Conservation (phyloP, 2,113 vertebrate species). For the Channa maculata region DNA sequence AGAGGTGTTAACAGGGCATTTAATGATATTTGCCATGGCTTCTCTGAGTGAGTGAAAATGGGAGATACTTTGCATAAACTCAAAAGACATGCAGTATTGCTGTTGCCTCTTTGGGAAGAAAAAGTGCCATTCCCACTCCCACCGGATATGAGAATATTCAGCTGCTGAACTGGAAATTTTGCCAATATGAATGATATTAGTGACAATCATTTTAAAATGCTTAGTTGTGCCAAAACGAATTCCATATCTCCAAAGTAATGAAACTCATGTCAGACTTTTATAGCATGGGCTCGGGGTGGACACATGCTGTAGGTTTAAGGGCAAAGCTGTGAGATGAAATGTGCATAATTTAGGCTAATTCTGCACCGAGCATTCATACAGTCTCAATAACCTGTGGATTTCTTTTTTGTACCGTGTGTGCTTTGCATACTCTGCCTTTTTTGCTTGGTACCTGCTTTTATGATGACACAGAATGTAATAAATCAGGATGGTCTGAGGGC, state of each 20-base stretch:
- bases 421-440: too few relatives aligned
- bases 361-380: neutral
- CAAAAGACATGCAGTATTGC: conserved; percentile 77
- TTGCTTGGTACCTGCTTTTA: too few relatives aligned
- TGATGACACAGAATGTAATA: too few relatives aligned
- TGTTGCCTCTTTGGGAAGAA: conserved; percentile 61
- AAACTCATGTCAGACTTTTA: conserved; percentile 35
- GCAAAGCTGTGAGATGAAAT: conserved; percentile 3
- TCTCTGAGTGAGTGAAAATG: conserved; percentile 69
- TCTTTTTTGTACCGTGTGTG: neutral
- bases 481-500: too few relatives aligned
- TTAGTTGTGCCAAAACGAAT: conserved; percentile 61
- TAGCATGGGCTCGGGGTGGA: neutral
- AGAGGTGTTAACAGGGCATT: conserved; percentile 71
- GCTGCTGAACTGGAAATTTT: conserved; percentile 65
- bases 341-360: conserved; percentile 3
- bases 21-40: conserved; percentile 77
- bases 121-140: conserved; percentile 36
- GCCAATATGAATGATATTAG: conserved; percentile 75
- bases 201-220: conserved; percentile 67
- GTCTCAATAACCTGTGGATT: conserved; percentile 10
- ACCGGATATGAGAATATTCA: conserved; percentile 77
- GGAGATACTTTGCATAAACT: conserved; percentile 78
- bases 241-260: conserved; percentile 46
- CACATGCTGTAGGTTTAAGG: conserved; percentile 3